Evolutionary conservation across 2,888 invertebrate genomes (phyloP).

Genomic region (Heteromyza rotundicornis): DNA sequence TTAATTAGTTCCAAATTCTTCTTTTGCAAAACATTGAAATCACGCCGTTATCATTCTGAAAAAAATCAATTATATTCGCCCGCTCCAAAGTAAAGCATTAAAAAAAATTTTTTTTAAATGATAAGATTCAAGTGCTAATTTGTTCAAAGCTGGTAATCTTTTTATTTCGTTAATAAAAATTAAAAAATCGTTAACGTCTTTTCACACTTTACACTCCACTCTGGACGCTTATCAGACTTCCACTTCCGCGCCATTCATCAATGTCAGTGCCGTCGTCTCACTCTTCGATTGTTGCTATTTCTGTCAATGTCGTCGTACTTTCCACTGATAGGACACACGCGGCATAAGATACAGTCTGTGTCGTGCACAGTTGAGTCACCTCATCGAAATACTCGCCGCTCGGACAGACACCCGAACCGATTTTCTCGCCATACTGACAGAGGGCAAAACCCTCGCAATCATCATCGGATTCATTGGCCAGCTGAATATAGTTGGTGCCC

Average conservation of each 20-base stretch:
- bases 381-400: constrained; percentile 48
- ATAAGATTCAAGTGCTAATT: too few relatives aligned
- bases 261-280: not conserved
- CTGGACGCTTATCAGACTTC: constrained; percentile 2
- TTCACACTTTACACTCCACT: not conserved
- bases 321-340: constrained; percentile 39
- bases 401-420: constrained; percentile 46
- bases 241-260: not conserved
- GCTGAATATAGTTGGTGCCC: constrained; percentile 42
- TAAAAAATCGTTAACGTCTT: not conserved
- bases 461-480: constrained; percentile 49
- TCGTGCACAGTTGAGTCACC: constrained; percentile 46
- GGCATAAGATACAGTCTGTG: constrained; percentile 38
- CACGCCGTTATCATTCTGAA: too few relatives aligned
- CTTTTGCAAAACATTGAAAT: too few relatives aligned
- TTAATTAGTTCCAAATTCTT: too few relatives aligned
- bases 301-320: not conserved
- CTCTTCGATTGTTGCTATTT: too few relatives aligned
- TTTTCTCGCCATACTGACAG: constrained; percentile 47
- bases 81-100: too few relatives aligned
- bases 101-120: too few relatives aligned
- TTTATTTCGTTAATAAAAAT: not conserved
- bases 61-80: too few relatives aligned
- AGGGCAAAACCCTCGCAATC: constrained; percentile 47
- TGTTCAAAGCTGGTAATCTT: too few relatives aligned